Percentiles rank a stretch among this genome's conserved stretches.
phyloP scores from a whole-genome alignment of 2,797 vertebrate genomes.

The Acanthurus leucopareius region DNA sequence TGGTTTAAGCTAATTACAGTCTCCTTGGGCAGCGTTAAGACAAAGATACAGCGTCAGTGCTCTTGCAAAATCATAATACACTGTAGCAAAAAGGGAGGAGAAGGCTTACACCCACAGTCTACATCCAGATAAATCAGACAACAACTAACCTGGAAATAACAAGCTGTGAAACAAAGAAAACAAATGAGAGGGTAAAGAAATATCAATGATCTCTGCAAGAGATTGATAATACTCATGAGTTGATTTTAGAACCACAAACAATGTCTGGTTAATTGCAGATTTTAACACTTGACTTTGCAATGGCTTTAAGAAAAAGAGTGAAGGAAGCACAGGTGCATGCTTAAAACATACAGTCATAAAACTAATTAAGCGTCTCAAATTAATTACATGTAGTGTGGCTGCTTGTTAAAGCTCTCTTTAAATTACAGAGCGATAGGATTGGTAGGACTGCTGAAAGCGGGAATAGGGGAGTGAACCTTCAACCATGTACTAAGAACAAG shows the following conservation, averaged over 20 bases:
- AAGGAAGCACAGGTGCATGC: neutral
- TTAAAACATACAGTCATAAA: constrained; percentile 69
- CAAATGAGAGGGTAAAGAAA: no score
- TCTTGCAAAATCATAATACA: no score
- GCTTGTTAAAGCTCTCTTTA: constrained; percentile 54
- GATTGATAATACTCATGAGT: neutral
- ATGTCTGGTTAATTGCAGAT: neutral
- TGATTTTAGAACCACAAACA: neutral
- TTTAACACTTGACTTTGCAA: neutral
- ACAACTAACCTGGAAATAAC: no score
- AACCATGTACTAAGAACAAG: constrained; percentile 7
- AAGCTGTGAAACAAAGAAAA: no score
- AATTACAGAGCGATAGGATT: constrained; percentile 18
- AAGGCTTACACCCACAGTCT: no score
- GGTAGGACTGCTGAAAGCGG: no score
- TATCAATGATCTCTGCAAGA: no score
- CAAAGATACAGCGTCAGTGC: no score
- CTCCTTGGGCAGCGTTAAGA: no score
- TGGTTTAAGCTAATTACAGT: no score
- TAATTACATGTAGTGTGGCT: constrained; percentile 67
- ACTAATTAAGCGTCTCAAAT: constrained; percentile 73
- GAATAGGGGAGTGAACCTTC: constrained; percentile 6
- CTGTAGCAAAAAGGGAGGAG: no score
- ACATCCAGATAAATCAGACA: no score
- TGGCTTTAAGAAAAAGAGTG: constrained; percentile 6